Evolutionary conservation across 2,888 invertebrate genomes (phyloP).

Genomic region (Sphaerophoria rueppellii): DNA sequence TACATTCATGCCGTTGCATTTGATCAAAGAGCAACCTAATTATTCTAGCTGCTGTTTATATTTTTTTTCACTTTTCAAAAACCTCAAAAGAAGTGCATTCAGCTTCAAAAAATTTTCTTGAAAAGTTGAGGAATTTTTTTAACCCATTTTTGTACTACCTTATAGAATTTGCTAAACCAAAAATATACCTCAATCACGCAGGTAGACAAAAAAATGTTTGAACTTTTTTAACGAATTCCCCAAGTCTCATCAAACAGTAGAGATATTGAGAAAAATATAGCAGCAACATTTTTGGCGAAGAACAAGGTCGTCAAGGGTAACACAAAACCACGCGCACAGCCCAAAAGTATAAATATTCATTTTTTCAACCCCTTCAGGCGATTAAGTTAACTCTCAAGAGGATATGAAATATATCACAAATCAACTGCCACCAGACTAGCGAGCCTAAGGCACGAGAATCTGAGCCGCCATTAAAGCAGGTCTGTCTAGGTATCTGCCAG

Average conservation of each 20-base stretch:
- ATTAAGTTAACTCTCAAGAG: conserved; percentile 56
- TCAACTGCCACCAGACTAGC: conserved; percentile 28
- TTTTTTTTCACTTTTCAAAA: too few species aligned
- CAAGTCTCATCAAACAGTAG: not conserved
- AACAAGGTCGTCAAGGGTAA: conserved; percentile 55
- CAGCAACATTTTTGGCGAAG: conserved; percentile 21
- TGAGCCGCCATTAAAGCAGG: too few species aligned
- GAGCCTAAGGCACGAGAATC: too few species aligned
- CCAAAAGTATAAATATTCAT: conserved; percentile 12
- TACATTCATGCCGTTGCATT: too few species aligned
- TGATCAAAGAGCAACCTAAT: too few species aligned
- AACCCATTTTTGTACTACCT: too few species aligned
- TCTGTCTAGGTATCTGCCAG: too few species aligned
- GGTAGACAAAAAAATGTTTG: conserved; percentile 16
- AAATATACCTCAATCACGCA: not conserved
- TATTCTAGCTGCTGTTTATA: too few species aligned
- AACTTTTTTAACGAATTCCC: conserved; percentile 26
- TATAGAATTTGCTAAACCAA: not conserved
- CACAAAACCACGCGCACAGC: conserved; percentile 43
- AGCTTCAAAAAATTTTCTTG: too few species aligned
- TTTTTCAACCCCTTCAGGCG: conserved; percentile 34
- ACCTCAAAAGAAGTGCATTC: too few species aligned
- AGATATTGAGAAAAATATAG: not conserved
- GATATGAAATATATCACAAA: conserved; percentile 54
- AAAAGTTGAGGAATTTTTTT: too few species aligned